Conservation (phyloP, 2,113 vertebrate species). For the Charadrius vociferus region DNA sequence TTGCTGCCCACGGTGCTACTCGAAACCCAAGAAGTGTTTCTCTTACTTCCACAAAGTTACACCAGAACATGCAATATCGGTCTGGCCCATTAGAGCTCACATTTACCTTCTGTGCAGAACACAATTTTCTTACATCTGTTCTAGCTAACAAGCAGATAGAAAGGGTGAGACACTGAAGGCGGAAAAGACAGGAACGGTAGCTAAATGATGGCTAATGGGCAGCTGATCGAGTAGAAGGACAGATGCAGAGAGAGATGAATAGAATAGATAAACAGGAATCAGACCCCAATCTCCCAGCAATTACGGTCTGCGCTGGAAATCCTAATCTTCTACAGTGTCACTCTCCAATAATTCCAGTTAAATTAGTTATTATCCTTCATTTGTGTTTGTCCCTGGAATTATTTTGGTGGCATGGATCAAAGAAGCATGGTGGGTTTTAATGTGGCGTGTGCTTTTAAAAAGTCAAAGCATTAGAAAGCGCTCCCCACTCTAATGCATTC, state of each 20-base stretch:
- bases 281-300: constrained; percentile 52
- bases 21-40: background rate
- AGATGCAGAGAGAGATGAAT: constrained; percentile 59
- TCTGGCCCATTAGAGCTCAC: background rate
- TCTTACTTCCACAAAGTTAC: background rate
- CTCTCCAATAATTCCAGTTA: constrained; percentile 60
- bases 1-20: rapidly evolving
- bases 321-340: constrained; percentile 47
- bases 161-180: constrained; percentile 28
- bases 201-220: constrained; percentile 48
- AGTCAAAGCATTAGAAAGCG: constrained; percentile 48
- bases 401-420: constrained; percentile 57
- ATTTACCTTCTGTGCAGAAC: constrained; percentile 23
- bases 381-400: constrained; percentile 52
- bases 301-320: constrained; percentile 44
- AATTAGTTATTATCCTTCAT: constrained; percentile 66
- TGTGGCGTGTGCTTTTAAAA: constrained; percentile 1
- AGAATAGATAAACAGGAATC: constrained; percentile 56
- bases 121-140: constrained; percentile 35
- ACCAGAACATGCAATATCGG: background rate
- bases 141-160: constrained; percentile 24
- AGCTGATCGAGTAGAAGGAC: constrained; percentile 34
- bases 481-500: constrained; percentile 29
- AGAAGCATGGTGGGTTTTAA: constrained; percentile 44
- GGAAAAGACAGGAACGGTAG: constrained; percentile 3